Evolutionary conservation across 2,888 invertebrate genomes (phyloP), one percentile per base, ranked within the genome.

Genomic region (Pseudeuparius sepicola): DNA sequence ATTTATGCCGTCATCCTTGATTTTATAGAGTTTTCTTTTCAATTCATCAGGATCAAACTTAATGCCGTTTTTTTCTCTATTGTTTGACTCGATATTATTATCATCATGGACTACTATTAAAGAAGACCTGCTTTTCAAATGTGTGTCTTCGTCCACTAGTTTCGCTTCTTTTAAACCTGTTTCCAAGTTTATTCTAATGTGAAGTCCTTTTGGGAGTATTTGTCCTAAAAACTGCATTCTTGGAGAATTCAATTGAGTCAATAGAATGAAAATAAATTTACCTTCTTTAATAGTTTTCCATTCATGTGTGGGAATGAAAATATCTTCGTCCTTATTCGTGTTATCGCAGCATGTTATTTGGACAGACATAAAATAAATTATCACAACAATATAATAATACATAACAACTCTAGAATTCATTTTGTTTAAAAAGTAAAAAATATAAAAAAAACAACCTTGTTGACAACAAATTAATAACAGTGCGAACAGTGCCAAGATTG

Each of bases 111-210:
- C 24, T 29, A 36, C 31, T 13, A 31, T 17, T 36, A 45, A 18
- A 26, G 42, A 45, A n/a, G 49, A 45, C 23, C 53, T 51, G 27
- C 47, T 37, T 6, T 36, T 33, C 18, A 16, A 10, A 27, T 56
- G 53, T 16, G 59, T 49, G 3, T 54, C 52, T n/a, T 54, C 53
- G 14, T 75, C 74, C 43, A 83, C 49, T 18, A 85, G 58, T 60
- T 83, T 86, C 0, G 83, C 86, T 58, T 86, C 82, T 23, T 71
- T 77, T 40, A 70, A 53, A 1, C 83, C 83, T 7, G 81, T 84
- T 58, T 76, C 61, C n/a, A 87, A 61, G 62, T 86, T 78, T 38
- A 85, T 69, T 29, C 83, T 65, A 4, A 84, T 67, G 55, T 87
- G 85, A 3, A 86, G 62, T 2, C 86, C 86, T 37, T 68, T 60